phyloP scores from a whole-genome alignment of 2,113 vertebrate species.

The Callipepla californica region DNA sequence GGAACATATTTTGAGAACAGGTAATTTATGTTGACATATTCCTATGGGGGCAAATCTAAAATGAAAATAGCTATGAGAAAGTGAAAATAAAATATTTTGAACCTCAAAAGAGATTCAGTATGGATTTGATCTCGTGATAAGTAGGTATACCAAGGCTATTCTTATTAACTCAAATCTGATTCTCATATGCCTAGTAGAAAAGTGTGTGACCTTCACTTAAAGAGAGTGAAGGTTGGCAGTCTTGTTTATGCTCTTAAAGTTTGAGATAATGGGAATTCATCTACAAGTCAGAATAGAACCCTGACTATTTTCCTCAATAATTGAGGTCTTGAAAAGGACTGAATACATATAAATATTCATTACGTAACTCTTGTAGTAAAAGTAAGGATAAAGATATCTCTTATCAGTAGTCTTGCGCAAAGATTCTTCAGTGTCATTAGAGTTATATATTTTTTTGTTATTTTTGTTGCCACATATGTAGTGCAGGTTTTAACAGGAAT shows the following conservation, averaged over 20 bases:
- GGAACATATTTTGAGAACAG: not conserved
- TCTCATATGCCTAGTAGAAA: not conserved
- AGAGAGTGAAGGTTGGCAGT: not conserved
- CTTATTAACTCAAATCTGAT: not conserved
- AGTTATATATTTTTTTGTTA: not conserved
- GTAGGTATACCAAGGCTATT: not conserved
- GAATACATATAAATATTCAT: not conserved
- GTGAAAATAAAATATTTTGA: constrained; percentile 11
- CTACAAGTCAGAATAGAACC: not conserved
- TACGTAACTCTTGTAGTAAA: not conserved
- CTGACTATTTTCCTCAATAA: not conserved
- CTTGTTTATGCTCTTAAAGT: not conserved
- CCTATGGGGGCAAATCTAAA: not conserved
- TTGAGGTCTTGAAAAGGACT: not conserved
- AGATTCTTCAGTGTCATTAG: not conserved
- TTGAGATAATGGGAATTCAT: not conserved
- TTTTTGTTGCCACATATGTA: not conserved
- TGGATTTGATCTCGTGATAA: not conserved
- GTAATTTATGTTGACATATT: not conserved
- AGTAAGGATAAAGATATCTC: not conserved
- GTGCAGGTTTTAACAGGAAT: not conserved
- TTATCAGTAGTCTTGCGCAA: not conserved
- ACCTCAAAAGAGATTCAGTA: not conserved
- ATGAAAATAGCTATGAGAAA: not conserved
- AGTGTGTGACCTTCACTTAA: not conserved